phyloP scores from a whole-genome alignment of 2,888 invertebrate genomes.

The Siphonodentalium dalli region DNA sequence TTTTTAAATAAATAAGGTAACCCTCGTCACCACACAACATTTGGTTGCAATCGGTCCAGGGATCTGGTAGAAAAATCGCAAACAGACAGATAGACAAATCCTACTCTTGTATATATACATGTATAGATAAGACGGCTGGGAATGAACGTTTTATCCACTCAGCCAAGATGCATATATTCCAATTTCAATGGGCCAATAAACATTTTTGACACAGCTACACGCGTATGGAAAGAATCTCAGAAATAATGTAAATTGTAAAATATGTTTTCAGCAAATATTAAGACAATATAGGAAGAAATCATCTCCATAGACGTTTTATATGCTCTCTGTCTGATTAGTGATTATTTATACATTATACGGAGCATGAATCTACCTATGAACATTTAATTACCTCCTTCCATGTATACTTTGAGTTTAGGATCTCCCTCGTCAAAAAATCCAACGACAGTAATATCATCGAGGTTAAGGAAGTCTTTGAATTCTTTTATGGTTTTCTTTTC shows the following conservation, averaged over 20 bases:
- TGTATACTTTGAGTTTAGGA: slow-evolving; percentile 63
- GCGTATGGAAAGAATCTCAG: not conserved
- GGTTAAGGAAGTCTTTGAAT: slow-evolving; percentile 60
- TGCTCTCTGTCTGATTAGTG: not conserved
- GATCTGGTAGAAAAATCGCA: too few species aligned
- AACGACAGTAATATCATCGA: slow-evolving; percentile 67
- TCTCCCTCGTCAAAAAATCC: slow-evolving; percentile 69
- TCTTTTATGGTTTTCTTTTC: slow-evolving; percentile 56
- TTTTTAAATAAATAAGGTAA: too few species aligned
- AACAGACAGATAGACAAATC: too few species aligned
- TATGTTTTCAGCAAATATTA: not conserved
- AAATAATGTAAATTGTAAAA: not conserved
- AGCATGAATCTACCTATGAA: too few species aligned
- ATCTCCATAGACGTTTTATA: not conserved
- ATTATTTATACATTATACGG: not conserved
- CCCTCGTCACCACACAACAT: too few species aligned
- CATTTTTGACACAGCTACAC: too few species aligned
- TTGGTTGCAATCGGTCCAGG: too few species aligned
- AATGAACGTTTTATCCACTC: too few species aligned
- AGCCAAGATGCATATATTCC: too few species aligned
- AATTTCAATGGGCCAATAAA: too few species aligned
- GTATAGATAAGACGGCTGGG: too few species aligned
- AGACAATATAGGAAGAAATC: not conserved
- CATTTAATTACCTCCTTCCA: slow-evolving; percentile 64
- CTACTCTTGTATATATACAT: too few species aligned